These are phyloP conservation scores for Ostrea denselamellosa DNA, from an alignment of 1,140 invertebrate species.

Conservation along the genomic window DNA sequence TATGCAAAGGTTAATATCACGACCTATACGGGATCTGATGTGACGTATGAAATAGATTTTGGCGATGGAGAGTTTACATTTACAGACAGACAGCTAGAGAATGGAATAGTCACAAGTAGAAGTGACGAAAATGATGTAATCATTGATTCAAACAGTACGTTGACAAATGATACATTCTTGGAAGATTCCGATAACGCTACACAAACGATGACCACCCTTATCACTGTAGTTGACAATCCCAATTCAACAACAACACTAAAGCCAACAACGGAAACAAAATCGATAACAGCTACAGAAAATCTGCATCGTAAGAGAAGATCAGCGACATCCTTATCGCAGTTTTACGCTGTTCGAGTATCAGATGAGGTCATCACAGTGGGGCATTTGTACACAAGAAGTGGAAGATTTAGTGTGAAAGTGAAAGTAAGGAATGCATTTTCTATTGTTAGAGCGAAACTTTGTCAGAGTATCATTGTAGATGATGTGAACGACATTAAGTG, in stretches of 20 bases:
- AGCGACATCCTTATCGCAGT: neutral
- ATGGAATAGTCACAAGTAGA: conserved; percentile 41
- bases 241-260: conserved; percentile 7
- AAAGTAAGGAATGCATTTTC: conserved; percentile 70
- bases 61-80: conserved; percentile 69
- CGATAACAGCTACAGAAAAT: conserved; percentile 23
- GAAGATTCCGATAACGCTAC: neutral
- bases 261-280: conserved; percentile 27
- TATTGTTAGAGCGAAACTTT: conserved; percentile 61
- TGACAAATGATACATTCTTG: conserved; percentile 25
- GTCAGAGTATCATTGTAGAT: conserved; percentile 68
- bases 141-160: neutral
- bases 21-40: conserved; percentile 71
- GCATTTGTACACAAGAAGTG: conserved; percentile 64
- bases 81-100: conserved; percentile 56
- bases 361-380: conserved; percentile 59
- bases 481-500: conserved; percentile 39
- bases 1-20: conserved; percentile 61
- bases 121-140: neutral
- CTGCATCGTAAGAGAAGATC: neutral
- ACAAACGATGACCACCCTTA: neutral
- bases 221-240: neutral
- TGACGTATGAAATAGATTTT: conserved; percentile 68
- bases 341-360: conserved; percentile 3
- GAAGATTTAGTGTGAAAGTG: conserved; percentile 64